Evolutionary conservation across 1,140 invertebrate species (phyloP), one percentile per base, ranked within the genome.

Genomic region (Ganaspis sp.): DNA sequence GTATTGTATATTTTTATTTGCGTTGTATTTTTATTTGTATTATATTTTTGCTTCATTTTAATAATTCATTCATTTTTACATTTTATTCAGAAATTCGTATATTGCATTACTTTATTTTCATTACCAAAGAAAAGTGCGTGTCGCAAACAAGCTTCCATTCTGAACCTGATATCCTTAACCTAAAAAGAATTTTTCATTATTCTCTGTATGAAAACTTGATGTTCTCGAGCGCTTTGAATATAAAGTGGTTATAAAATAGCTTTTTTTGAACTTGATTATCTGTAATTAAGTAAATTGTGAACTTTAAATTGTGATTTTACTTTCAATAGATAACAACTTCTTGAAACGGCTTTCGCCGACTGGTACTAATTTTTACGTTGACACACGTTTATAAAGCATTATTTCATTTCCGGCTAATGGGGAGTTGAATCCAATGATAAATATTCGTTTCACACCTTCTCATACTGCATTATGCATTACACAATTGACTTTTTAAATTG

Each of bases 331-430:
- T 73, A 53, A 29, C 17, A n/a, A n/a, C n/a, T n/a, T n/a, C n/a
- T n/a, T n/a, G n/a, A n/a, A n/a, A n/a, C 54, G 8, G 40, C 72
- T 73, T 15, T 9, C 72, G 23, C 26, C 8, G 21, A 29, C 23
- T 29, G 19, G 15, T 17, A 26, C 29, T 1, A n/a, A 34, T 15
- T 9, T 26, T 53, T 23, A 37, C 70, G n/a, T 42, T 38, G 37
- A 23, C 21, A 49, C 42, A 19, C 37, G 40, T 54, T 34, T 42
- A 45, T 37, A 49, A 75, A 72, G 29, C 72, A 79, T 79, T 78
- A 78, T 81, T 74, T 79, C 71, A 71, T 79, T 81, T 81, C 80
- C 80, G 80, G 77, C 45, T 72, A 6, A n/a, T 4, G 69, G 74
- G 69, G 74, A 34, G 70, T 58, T 54, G 3, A 12, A n/a, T 23